A percentile compares a stretch with the other conserved stretches of the same genome.
phyloP scores from a whole-genome alignment of 2,113 vertebrate species.

The Marcusenius ussheri region DNA sequence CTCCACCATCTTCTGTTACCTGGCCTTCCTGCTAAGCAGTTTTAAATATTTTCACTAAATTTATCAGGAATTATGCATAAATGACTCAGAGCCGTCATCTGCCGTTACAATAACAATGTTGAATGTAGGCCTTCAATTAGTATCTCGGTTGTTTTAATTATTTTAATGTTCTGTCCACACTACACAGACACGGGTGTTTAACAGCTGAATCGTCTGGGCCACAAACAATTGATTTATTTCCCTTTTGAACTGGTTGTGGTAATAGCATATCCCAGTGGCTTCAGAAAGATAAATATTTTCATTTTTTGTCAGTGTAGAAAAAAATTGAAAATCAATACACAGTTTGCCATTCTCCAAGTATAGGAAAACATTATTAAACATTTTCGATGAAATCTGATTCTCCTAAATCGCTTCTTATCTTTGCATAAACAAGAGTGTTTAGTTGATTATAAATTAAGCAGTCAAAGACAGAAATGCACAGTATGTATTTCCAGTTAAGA shows the following conservation, averaged over 20 bases:
- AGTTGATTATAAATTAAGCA: neutral
- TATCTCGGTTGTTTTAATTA: neutral
- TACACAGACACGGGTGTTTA: slow-evolving; percentile 21
- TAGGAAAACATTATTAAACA: slow-evolving; percentile 21
- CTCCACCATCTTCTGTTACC: slow-evolving; percentile 21
- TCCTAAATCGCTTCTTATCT: slow-evolving; percentile 1
- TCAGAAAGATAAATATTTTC: slow-evolving; percentile 35
- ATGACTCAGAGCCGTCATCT: neutral
- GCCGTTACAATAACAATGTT: neutral
- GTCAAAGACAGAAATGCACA: neutral
- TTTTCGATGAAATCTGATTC: neutral
- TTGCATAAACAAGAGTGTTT: neutral
- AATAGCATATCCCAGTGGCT: slow-evolving; percentile 31
- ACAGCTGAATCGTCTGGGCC: slow-evolving; percentile 29
- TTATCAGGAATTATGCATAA: neutral
- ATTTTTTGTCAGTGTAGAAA: slow-evolving; percentile 25
- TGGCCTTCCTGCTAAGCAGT: slow-evolving; percentile 52
- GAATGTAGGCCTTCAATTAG: neutral
- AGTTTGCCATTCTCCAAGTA: slow-evolving; percentile 13
- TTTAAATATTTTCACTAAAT: slow-evolving; percentile 37
- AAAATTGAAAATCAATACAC: slow-evolving; percentile 33
- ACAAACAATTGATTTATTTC: slow-evolving; percentile 33
- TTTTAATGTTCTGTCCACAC: neutral
- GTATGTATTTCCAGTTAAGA: neutral
- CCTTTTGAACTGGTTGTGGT: slow-evolving; percentile 22